Base-by-base conservation (phyloP, 1,140 invertebrate genomes). In the Zaprionus capensis region DNA sequence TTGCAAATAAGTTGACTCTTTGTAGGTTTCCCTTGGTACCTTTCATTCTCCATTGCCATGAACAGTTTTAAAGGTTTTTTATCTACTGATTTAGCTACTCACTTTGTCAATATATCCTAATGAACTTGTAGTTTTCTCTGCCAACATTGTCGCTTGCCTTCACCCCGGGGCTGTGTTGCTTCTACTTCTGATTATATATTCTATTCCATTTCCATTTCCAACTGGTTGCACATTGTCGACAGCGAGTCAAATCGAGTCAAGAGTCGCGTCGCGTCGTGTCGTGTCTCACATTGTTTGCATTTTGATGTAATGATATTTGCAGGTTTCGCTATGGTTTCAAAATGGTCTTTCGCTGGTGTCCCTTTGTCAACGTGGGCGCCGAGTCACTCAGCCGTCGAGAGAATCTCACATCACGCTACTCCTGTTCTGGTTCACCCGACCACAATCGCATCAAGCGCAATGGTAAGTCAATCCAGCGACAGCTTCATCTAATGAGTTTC, bases 301-400 rank as follows among this genome's bases (percentile, higher is more conserved):
- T 34, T 49, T 17, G 17, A 38, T 65, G 15, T 53, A 41, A n/a
- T 58, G n/a, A n/a, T 57, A 11, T 38, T 72, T 80, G 53, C 93
- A 98, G 97, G 93, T 98, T 98, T 93, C 95, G 97, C 38, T 94
- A 96, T 80, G 97, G 97, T 5, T 98, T 98, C 92, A 97, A 97
- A 75, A 95, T 97, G 91, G 97, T 97, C 85, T 98, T 98, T 92
- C 95, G 95, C 69, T 97, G 96, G 93, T 96, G 97, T 83, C 96
- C 96, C 1, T 96, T 95, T 78, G 95, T 97, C 17, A 94, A 95
- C 11, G 93, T 96, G 2, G 94, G 94, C 26, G 94, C 95, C 1
- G 95, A 95, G 78, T 95, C 95, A 0, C 84, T 96, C n/a, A 95
- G 93, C 22, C 93, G 95, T 22, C 93, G 95, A 11, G 95, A 96